These are phyloP conservation scores for Papilio protenor DNA, from an alignment of 2,888 invertebrate genomes.

Conservation along the genomic window DNA sequence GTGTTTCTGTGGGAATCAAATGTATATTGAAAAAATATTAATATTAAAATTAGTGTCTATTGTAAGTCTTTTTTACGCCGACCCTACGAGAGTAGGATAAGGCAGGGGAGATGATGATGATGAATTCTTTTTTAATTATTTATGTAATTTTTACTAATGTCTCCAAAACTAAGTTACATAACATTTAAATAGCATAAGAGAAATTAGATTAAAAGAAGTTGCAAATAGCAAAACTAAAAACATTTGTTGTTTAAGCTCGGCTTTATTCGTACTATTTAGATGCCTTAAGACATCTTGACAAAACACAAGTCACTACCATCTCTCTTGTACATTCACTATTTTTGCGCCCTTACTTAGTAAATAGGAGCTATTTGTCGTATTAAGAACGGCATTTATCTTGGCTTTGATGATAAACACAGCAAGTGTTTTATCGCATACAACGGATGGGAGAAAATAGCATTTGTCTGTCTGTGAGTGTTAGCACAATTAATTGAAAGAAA, in stretches of 20 bases:
- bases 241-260: conserved; percentile 4
- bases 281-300: conserved; percentile 49
- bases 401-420: conserved; percentile 51
- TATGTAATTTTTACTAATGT: neutral
- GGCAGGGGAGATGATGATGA: too few relatives aligned
- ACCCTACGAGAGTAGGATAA: too few relatives aligned
- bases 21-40: neutral
- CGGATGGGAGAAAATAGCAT: conserved; percentile 43
- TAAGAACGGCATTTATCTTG: conserved; percentile 54
- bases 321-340: conserved; percentile 44
- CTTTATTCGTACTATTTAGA: conserved; percentile 28
- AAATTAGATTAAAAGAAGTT: neutral
- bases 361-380: conserved; percentile 55
- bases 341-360: conserved; percentile 47
- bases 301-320: conserved; percentile 47
- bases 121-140: too few relatives aligned
- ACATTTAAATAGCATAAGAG: neutral
- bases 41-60: neutral
- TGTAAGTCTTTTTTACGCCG: too few relatives aligned
- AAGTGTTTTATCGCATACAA: conserved; percentile 44
- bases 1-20: neutral
- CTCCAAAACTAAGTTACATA: neutral
- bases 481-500: conserved; percentile 43
- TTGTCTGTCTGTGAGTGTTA: conserved; percentile 41
- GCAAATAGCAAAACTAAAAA: neutral